Conservation (phyloP, 2,113 vertebrate genomes). For the Aramus guarauna region DNA sequence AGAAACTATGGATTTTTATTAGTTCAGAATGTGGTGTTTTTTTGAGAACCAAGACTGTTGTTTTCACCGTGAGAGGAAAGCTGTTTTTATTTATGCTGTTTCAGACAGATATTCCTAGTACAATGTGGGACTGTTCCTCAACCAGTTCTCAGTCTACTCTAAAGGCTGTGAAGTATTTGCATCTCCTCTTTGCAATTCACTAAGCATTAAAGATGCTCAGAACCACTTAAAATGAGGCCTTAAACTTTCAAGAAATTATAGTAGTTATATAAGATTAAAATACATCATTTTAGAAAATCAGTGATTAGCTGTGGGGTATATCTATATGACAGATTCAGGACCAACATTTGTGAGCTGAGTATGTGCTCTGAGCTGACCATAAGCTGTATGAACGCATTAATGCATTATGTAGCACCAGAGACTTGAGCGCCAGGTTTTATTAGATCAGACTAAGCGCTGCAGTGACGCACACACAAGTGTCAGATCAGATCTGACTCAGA, state of each 20-base stretch:
- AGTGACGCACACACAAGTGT: background rate
- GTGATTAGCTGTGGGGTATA: background rate
- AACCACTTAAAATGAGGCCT: background rate
- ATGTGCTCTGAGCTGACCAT: background rate
- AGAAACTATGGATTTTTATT: background rate
- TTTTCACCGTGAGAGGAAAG: background rate
- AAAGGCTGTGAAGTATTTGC: background rate
- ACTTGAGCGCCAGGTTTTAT: background rate
- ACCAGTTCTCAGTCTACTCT: background rate
- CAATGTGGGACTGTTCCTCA: background rate
- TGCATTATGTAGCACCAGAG: background rate
- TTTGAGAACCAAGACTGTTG: background rate
- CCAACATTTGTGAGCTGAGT: background rate
- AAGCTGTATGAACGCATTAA: background rate
- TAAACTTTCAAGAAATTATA: background rate
- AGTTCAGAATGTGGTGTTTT: accelerated
- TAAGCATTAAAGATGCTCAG: background rate
- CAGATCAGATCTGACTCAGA: background rate
- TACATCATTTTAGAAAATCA: background rate
- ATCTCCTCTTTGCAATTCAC: background rate
- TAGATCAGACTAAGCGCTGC: background rate
- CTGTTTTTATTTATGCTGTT: background rate
- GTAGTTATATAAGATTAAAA: background rate
- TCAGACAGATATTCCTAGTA: background rate
- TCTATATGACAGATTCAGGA: background rate